phyloP scores from a whole-genome alignment of 2,113 vertebrate genomes.

The Syngnathus floridae region DNA sequence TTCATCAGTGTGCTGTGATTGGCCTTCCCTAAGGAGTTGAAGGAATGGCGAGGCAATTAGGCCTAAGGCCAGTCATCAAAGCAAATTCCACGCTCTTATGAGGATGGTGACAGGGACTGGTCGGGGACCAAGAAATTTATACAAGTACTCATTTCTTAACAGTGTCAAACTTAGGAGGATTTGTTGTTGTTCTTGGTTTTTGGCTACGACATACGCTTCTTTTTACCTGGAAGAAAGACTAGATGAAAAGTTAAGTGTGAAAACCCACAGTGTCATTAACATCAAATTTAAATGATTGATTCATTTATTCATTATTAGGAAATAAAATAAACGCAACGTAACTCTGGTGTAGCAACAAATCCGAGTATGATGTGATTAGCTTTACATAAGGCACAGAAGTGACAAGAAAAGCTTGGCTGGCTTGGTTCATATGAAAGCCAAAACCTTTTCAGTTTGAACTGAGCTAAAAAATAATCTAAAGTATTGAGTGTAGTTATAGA shows the following conservation, averaged over 20 bases:
- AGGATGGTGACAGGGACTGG: background rate
- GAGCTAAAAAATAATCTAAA: background rate
- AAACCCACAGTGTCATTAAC: background rate
- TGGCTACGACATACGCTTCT: background rate
- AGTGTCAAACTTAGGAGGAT: background rate
- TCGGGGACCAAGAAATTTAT: background rate
- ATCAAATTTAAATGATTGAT: background rate
- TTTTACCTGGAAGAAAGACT: background rate
- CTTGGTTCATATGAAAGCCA: background rate
- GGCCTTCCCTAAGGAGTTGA: slow-evolving; percentile 30
- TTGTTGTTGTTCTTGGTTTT: background rate
- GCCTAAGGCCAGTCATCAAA: slow-evolving; percentile 32
- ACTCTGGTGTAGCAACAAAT: background rate
- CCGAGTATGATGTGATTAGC: background rate
- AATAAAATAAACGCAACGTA: background rate
- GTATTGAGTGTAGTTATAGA: background rate
- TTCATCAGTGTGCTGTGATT: slow-evolving; percentile 46
- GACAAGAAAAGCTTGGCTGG: background rate
- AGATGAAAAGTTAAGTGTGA: background rate
- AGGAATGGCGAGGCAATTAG: slow-evolving; percentile 30
- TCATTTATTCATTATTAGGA: background rate
- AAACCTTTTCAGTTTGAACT: background rate
- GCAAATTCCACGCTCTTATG: slow-evolving; percentile 16
- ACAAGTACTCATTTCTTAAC: background rate
- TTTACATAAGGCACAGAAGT: background rate